Conservation (phyloP, 2,797 vertebrate species). For the Bucorvus abyssinicus region DNA sequence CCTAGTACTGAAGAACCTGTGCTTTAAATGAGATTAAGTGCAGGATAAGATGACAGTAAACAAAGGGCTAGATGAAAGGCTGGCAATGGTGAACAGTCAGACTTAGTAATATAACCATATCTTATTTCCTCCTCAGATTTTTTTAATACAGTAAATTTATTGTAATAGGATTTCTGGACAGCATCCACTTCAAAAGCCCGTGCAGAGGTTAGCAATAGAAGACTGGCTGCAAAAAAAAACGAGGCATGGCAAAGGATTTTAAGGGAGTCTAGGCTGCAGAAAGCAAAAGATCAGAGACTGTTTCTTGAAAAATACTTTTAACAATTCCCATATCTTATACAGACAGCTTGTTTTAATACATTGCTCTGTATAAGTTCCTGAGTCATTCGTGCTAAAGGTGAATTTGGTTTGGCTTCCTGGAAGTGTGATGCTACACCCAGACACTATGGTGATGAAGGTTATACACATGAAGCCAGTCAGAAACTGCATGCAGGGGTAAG, state of each 20-base stretch:
- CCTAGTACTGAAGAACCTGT: slow-evolving; percentile 26
- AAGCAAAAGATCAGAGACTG: slow-evolving; percentile 2
- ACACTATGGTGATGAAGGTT: background rate
- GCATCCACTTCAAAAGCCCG: slow-evolving; percentile 48
- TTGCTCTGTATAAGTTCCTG: background rate
- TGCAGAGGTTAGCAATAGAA: background rate
- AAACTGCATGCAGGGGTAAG: background rate
- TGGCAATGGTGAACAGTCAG: slow-evolving; percentile 34
- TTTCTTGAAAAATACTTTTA: background rate
- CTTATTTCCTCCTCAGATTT: slow-evolving; percentile 59
- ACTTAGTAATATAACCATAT: slow-evolving; percentile 53
- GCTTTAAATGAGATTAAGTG: slow-evolving; percentile 48
- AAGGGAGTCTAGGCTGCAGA: slow-evolving; percentile 12
- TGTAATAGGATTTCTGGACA: slow-evolving; percentile 66
- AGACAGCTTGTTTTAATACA: background rate
- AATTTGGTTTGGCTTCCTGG: slow-evolving; percentile 49
- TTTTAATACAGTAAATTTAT: slow-evolving; percentile 66
- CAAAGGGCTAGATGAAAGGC: slow-evolving; percentile 56
- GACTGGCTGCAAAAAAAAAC: background rate
- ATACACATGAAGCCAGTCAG: background rate
- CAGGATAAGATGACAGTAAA: slow-evolving; percentile 50
- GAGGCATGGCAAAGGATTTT: slow-evolving; percentile 30
- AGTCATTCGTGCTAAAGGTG: slow-evolving; percentile 38
- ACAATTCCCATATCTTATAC: background rate
- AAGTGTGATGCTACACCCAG: slow-evolving; percentile 33